These are phyloP conservation scores for Carapus acus DNA, from an alignment of 2,797 vertebrate genomes.

Conservation along the genomic window DNA sequence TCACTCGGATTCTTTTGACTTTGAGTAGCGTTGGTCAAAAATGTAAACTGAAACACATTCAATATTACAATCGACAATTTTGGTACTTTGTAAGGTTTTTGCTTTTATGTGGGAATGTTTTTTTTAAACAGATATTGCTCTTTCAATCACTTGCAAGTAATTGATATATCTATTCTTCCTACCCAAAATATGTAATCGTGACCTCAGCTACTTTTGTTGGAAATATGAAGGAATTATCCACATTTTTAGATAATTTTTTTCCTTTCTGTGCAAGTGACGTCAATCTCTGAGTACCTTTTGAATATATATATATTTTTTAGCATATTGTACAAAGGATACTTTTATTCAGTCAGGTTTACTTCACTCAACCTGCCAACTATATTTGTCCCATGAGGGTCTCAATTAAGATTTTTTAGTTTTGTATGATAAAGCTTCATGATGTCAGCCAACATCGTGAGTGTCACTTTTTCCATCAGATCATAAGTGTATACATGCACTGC, in stretches of 20 bases:
- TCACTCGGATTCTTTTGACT: no score
- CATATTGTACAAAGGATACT: conserved; percentile 5
- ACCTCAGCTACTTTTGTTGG: not conserved
- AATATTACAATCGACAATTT: conserved; percentile 18
- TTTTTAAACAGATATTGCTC: conserved; percentile 1
- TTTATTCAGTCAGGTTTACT: conserved; percentile 18
- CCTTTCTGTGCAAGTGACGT: conserved; percentile 15
- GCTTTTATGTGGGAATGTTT: not conserved
- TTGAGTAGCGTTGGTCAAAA: no score
- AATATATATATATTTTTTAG: conserved; percentile 2
- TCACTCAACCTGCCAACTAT: not conserved
- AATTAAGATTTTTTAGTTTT: not conserved
- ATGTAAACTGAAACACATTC: not conserved
- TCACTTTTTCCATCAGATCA: conserved; percentile 20
- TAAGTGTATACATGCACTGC: conserved; percentile 28
- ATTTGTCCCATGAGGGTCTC: conserved; percentile 2
- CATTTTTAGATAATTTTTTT: conserved; percentile 11
- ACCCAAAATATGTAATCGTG: conserved; percentile 1
- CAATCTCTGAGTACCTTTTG: not conserved
- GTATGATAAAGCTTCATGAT: not conserved
- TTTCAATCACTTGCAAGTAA: conserved; percentile 27
- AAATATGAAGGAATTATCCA: not conserved
- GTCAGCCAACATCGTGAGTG: conserved; percentile 10
- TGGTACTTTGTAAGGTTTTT: not conserved
- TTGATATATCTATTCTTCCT: conserved; percentile 7